Evolutionary conservation across 2,888 invertebrate genomes (phyloP), one percentile per base, ranked within the genome.

Genomic region (Chesias legatella): DNA sequence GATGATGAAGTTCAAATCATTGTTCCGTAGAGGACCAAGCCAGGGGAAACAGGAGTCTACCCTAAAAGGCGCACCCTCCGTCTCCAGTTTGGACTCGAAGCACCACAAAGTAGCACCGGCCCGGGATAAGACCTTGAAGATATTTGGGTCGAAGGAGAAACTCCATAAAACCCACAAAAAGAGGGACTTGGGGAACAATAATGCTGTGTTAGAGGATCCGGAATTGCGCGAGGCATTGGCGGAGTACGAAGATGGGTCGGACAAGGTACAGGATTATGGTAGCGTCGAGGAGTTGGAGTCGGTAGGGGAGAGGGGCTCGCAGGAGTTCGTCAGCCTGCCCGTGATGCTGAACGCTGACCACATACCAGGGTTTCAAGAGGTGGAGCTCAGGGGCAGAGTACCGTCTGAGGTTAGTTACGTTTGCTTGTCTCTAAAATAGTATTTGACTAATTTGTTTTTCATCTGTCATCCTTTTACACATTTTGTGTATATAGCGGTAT

Each of bases 1-100:
- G 89, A 95, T 95, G 95, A 95, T 95, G 92, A 95, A 95, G 91
- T 92, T 95, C 88, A 95, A 95, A 92, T 95, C 95, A 73, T 92
- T 95, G 81, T 95, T 95, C 90, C 95, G 95, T 90, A 95, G 95
- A 93, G 94, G 94, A 71, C 94, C 93, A 76, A 90, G 90, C 69
- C 89, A 85, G 64, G 85, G 86, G 61, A 88, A 90, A 67, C 85
- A 88, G 75, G 78, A 90, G 73, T 61, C 77, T 40, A 75, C 89
- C 58, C 63, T 92, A 29, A 91, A 91, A 54, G 89, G 90, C 52
- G 91, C 92, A 23, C 91, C 92, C 5, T 92, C 92, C 1, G 89
- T 91, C 22, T 91, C 91, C 37, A 92, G 92, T 65, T 82, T 92
- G 58, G 92, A 92, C 65, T 90, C 90, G 31, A 91, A 91, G 61